Evolutionary conservation across 2,888 invertebrate genomes (phyloP).

Genomic region (Ophraella communa): DNA sequence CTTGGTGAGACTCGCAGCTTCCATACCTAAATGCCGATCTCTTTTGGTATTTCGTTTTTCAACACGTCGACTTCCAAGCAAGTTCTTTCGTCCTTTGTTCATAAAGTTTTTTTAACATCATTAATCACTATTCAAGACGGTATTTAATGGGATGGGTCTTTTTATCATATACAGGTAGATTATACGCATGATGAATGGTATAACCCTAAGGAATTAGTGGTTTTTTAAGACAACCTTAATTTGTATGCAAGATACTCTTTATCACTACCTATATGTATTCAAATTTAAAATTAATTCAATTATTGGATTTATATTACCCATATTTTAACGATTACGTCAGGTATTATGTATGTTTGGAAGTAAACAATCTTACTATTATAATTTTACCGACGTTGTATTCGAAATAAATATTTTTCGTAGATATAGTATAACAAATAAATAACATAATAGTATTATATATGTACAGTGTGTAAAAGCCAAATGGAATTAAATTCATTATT

Average conservation of each 20-base stretch:
- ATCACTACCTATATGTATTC: neutral
- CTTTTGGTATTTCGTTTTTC: conserved; percentile 11
- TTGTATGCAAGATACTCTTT: conserved; percentile 12
- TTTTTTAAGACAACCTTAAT: conserved; percentile 13
- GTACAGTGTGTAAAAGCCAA: no score
- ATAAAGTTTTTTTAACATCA: conserved; percentile 23
- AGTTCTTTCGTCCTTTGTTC: conserved; percentile 36
- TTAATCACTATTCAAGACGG: conserved; percentile 38
- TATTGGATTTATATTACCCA: neutral
- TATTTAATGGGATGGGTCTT: conserved; percentile 37
- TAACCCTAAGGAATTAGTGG: conserved; percentile 24
- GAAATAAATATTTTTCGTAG: no score
- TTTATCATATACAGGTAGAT: conserved; percentile 37
- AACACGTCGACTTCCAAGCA: conserved; percentile 21
- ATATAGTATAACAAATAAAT: no score
- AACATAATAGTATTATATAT: no score
- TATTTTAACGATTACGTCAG: neutral
- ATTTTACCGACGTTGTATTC: no score
- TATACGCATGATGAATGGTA: conserved; percentile 33
- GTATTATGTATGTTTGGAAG: neutral
- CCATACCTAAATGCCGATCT: conserved; percentile 16
- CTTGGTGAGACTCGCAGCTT: conserved; percentile 4
- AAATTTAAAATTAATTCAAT: neutral
- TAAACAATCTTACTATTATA: no score
- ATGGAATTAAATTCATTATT: no score